These are phyloP conservation scores for Agrilus cyanescens DNA, from an alignment of 2,888 invertebrate genomes.

Conservation along the genomic window DNA sequence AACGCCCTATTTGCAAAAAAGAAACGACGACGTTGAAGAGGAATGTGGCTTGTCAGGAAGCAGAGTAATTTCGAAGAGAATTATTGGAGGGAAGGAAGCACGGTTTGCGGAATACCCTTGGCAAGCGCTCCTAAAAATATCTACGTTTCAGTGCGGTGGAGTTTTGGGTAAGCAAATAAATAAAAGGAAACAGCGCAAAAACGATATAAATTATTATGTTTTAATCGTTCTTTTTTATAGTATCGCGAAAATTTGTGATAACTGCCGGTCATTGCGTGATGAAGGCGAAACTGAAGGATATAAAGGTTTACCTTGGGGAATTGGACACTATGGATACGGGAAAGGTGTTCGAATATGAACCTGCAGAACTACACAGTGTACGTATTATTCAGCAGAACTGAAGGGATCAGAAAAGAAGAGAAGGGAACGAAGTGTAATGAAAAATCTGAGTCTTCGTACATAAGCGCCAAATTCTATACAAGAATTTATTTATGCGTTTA, in stretches of 20 bases:
- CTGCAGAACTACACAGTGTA: conserved; percentile 49
- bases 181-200: too few relatives aligned
- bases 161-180: conserved; percentile 44
- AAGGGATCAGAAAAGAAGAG: too few relatives aligned
- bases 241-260: conserved; percentile 61
- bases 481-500: too few relatives aligned
- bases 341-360: conserved; percentile 46
- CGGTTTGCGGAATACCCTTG: conserved; percentile 70
- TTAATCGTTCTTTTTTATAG: conserved; percentile 27
- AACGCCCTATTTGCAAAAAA: conserved; percentile 22
- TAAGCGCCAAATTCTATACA: too few relatives aligned
- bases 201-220: neutral
- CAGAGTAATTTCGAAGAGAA: conserved; percentile 52
- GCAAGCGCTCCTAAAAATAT: conserved; percentile 76
- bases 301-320: conserved; percentile 68
- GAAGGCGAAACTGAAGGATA: conserved; percentile 58
- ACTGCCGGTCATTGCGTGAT: conserved; percentile 79
- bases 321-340: conserved; percentile 64
- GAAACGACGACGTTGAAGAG: conserved; percentile 32
- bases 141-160: conserved; percentile 73
- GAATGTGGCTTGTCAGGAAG: conserved; percentile 59
- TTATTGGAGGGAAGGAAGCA: conserved; percentile 72
- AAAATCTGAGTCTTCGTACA: too few relatives aligned
- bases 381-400: too few relatives aligned
- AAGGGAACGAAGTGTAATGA: too few relatives aligned